Evolutionary conservation across 2,888 invertebrate species (phyloP).

Genomic region (Mesoligia furuncula): DNA sequence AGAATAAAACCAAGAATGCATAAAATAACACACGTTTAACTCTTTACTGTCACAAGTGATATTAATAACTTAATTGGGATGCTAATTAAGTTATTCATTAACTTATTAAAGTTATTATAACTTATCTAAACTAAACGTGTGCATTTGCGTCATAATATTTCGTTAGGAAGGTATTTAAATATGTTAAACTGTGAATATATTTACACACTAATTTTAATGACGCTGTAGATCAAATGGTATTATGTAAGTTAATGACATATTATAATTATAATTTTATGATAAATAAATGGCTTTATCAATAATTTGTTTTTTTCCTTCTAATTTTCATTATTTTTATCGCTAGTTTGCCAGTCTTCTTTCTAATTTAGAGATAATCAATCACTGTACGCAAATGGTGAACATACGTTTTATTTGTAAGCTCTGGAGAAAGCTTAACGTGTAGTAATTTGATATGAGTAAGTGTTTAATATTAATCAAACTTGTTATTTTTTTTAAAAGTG

Average conservation of each 20-base stretch:
- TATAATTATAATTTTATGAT: not conserved
- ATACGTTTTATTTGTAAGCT: constrained; percentile 1
- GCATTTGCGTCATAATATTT: constrained; percentile 25
- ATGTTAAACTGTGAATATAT: constrained; percentile 38
- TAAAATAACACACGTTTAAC: not conserved
- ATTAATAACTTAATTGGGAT: too few species aligned
- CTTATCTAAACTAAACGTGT: constrained; percentile 26
- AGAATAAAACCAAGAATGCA: not conserved
- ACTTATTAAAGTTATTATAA: not conserved
- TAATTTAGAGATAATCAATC: constrained; percentile 22
- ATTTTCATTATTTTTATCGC: not conserved
- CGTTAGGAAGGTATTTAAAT: constrained; percentile 37
- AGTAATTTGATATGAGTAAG: not conserved
- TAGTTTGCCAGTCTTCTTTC: constrained; percentile 11
- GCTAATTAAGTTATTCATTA: constrained; percentile 41
- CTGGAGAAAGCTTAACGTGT: constrained; percentile 23
- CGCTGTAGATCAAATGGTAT: constrained; percentile 16
- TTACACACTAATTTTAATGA: constrained; percentile 36
- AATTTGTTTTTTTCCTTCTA: not conserved
- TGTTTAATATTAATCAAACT: constrained; percentile 17
- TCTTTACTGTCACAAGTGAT: not conserved
- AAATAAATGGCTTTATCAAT: constrained; percentile 26
- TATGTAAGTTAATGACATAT: constrained; percentile 36
- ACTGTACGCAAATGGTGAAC: not conserved
- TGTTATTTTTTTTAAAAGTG: not conserved